A percentile compares a stretch with the other conserved stretches of the same genome.
Evolutionary conservation across 2,888 invertebrate genomes (phyloP).

Genomic region (Mesochorus sp.): DNA sequence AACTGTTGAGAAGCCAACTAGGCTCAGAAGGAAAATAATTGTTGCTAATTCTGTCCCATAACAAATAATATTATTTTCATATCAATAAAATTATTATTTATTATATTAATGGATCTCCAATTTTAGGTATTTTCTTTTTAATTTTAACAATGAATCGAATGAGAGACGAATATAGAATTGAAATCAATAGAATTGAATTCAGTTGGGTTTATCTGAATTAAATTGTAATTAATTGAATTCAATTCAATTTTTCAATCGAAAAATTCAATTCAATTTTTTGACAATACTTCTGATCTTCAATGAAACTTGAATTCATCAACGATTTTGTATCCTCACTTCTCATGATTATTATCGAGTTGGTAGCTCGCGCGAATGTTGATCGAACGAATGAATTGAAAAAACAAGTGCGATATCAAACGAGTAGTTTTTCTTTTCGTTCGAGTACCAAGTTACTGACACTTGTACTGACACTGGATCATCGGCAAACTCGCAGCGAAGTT

Average conservation of each 20-base stretch:
- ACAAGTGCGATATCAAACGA: not conserved
- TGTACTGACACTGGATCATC: not conserved
- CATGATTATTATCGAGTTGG: not conserved
- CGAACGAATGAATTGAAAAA: conserved; percentile 6
- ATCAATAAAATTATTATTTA: no score
- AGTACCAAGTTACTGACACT: not conserved
- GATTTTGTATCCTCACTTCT: not conserved
- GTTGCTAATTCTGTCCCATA: no score
- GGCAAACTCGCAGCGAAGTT: no score
- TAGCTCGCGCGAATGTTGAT: not conserved
- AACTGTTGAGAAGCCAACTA: not conserved
- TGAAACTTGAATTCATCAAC: not conserved
- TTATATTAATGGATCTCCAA: no score
- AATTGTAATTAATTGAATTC: no score
- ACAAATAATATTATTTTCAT: no score
- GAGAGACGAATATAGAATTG: no score
- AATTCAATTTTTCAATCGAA: not conserved
- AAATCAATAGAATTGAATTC: no score
- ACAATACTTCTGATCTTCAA: not conserved
- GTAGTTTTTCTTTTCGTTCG: not conserved
- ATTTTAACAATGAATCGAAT: no score
- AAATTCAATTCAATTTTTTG: not conserved
- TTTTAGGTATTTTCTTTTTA: no score
- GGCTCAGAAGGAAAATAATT: not conserved
- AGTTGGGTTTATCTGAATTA: no score